Conservation (phyloP, 2,797 vertebrate species). For the Bucorvus abyssinicus region DNA sequence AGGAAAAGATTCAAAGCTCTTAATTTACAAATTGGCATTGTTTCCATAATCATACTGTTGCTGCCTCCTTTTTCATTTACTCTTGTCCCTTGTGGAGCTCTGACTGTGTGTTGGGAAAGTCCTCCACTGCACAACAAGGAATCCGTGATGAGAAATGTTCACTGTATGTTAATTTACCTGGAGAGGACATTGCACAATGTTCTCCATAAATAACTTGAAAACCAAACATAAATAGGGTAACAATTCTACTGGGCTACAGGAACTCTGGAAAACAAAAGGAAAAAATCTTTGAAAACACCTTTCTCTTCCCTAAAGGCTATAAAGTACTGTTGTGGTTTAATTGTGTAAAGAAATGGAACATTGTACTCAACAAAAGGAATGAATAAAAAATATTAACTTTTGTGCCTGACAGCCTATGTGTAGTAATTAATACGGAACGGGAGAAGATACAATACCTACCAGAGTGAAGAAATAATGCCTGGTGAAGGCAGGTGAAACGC, state of each 20-base stretch:
- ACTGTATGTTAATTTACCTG: background rate
- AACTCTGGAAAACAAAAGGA: background rate
- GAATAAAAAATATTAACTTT: background rate
- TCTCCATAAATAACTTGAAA: background rate
- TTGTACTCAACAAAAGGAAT: background rate
- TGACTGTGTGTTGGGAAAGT: background rate
- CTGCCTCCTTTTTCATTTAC: background rate
- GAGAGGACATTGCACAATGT: background rate
- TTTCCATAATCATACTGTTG: background rate
- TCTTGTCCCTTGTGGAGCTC: background rate
- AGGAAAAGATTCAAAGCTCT: background rate
- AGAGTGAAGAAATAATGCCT: background rate
- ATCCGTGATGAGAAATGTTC: background rate
- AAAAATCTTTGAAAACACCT: background rate
- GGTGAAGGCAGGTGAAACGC: background rate
- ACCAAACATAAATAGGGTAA: background rate
- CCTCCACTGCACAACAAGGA: background rate
- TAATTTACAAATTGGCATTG: slow-evolving; percentile 1
- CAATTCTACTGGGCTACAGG: background rate
- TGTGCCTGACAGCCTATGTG: background rate
- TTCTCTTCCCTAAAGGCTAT: background rate
- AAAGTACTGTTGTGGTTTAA: background rate
- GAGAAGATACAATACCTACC: background rate
- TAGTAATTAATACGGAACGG: background rate
- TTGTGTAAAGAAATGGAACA: background rate